phyloP scores from a whole-genome alignment of 2,113 vertebrate species.

The Pleuronectes platessa region DNA sequence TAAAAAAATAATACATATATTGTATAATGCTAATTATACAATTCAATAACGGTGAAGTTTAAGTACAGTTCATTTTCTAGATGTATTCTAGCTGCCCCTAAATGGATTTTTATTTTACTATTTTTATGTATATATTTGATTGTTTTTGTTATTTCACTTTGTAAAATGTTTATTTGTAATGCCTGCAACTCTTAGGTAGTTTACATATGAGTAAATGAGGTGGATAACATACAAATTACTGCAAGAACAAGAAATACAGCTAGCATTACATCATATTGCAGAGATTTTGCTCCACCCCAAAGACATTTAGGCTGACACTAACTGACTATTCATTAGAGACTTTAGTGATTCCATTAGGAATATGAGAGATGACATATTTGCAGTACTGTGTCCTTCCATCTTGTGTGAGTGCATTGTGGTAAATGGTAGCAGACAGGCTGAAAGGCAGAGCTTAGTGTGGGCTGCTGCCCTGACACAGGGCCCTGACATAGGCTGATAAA shows the following conservation, averaged over 20 bases:
- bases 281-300: background rate
- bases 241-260: background rate
- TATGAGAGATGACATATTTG: conserved; percentile 24
- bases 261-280: background rate
- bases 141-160: no score
- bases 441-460: conserved; percentile 4
- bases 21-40: no score
- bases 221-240: background rate
- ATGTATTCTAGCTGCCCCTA: no score
- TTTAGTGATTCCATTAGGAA: conserved; percentile 1
- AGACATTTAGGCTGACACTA: background rate
- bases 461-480: no score
- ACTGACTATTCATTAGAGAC: background rate
- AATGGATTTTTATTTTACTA: no score
- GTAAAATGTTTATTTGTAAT: no score
- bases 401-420: conserved; percentile 6
- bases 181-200: background rate
- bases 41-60: no score
- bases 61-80: no score
- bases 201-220: background rate
- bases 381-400: conserved; percentile 16
- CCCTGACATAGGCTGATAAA: background rate
- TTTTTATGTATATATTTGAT: no score
- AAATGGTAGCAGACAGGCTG: conserved; percentile 3
- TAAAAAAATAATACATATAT: no score